Evolutionary conservation across 2,797 vertebrate species (phyloP).

Genomic region (Pseudochromis fuscus): DNA sequence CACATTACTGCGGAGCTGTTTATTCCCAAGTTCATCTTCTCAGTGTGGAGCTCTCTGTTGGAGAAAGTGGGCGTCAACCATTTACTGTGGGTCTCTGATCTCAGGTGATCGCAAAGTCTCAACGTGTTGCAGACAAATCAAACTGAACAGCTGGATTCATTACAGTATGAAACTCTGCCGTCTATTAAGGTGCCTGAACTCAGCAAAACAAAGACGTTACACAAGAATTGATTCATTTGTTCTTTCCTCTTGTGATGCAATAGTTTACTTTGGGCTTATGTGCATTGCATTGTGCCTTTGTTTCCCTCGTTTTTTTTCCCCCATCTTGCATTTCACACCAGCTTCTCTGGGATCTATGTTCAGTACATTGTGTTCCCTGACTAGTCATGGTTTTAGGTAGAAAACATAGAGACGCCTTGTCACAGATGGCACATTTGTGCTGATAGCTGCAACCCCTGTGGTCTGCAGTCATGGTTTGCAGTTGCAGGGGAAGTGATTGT

Average conservation of each 20-base stretch:
- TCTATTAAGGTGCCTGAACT: constrained; percentile 1
- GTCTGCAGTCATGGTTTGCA: constrained; percentile 72
- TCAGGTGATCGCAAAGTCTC: background rate
- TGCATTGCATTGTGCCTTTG: constrained; percentile 39
- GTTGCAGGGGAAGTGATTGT: constrained; percentile 73
- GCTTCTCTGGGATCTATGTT: constrained; percentile 57
- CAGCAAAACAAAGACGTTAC: constrained; percentile 28
- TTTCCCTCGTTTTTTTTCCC: constrained; percentile 31
- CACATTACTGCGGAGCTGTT: constrained; percentile 41
- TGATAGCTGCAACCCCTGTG: constrained; percentile 78
- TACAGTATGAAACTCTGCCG: background rate
- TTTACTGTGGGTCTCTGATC: constrained; percentile 26
- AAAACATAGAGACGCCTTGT: constrained; percentile 61
- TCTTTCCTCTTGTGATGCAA: constrained; percentile 23
- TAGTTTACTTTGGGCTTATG: constrained; percentile 38
- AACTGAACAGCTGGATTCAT: constrained; percentile 32
- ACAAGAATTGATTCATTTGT: constrained; percentile 41
- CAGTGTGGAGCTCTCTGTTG: constrained; percentile 38
- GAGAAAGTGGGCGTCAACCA: constrained; percentile 16
- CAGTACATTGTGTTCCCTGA: constrained; percentile 54
- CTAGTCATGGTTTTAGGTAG: constrained; percentile 65
- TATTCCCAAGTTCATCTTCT: constrained; percentile 58
- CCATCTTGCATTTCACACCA: constrained; percentile 31
- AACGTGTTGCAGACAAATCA: background rate
- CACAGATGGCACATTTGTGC: constrained; percentile 79